A percentile compares a stretch with the other conserved stretches of the same genome.
Evolutionary conservation across 2,113 vertebrate genomes (phyloP).

Genomic region (Andinoacara biseriatus): DNA sequence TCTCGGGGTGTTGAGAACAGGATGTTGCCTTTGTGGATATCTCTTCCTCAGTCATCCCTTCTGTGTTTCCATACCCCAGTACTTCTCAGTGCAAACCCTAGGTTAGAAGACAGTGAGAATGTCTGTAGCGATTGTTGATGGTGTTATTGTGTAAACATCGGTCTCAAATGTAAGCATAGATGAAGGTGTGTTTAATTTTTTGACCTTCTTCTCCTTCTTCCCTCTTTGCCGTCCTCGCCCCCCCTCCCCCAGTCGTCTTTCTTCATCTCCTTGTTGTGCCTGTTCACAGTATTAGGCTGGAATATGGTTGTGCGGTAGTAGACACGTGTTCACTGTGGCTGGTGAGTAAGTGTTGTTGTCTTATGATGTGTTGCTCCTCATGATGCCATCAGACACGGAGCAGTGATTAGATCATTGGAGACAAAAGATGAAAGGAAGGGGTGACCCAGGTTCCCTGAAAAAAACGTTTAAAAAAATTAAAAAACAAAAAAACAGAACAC

Average conservation of each 20-base stretch:
- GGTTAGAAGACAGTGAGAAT: slow-evolving; percentile 74
- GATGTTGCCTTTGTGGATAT: slow-evolving; percentile 37
- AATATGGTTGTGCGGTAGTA: slow-evolving; percentile 79
- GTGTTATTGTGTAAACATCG: slow-evolving; percentile 69
- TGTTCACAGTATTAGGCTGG: slow-evolving; percentile 77
- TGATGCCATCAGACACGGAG: slow-evolving; percentile 61
- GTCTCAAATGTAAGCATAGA: slow-evolving; percentile 59
- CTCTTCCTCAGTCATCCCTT: slow-evolving; percentile 31
- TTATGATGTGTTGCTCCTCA: slow-evolving; percentile 58
- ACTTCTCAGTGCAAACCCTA: slow-evolving; percentile 59
- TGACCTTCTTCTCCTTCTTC: slow-evolving; percentile 38
- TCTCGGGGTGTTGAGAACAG: slow-evolving; percentile 65
- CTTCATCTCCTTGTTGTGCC: slow-evolving; percentile 35
- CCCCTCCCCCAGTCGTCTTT: slow-evolving; percentile 26
- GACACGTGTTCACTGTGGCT: slow-evolving; percentile 71
- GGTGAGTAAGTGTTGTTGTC: slow-evolving; percentile 66
- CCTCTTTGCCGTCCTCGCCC: slow-evolving; percentile 6
- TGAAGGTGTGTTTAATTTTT: slow-evolving; percentile 57
- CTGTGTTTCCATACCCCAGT: slow-evolving; percentile 55
- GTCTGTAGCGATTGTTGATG: slow-evolving; percentile 67
- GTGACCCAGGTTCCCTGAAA: slow-evolving; percentile 75
- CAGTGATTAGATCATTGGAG: slow-evolving; percentile 39
- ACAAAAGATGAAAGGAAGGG: slow-evolving; percentile 72
- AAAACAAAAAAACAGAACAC: slow-evolving; percentile 19
- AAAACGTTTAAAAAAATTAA: background rate